These are phyloP conservation scores for Drosophila sulfurigaster DNA, from an alignment of 1,140 invertebrate species.

Conservation along the genomic window DNA sequence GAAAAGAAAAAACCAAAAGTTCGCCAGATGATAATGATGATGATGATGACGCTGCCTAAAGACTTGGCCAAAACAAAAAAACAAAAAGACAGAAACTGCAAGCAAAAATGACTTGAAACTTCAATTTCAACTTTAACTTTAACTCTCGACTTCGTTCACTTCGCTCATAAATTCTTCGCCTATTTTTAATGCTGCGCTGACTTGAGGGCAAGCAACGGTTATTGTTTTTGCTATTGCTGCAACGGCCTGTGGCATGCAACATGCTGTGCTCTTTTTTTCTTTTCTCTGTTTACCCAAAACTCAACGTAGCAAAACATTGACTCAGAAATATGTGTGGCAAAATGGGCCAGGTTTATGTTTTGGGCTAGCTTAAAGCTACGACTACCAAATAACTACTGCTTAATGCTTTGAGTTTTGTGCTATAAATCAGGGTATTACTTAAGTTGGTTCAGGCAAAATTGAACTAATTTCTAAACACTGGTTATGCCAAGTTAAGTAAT, in stretches of 20 bases:
- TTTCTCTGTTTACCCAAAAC: slow-evolving; percentile 18
- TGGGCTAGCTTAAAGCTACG: neutral
- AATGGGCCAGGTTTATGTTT: slow-evolving; percentile 3
- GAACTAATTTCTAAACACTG: no score
- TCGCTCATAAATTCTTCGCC: slow-evolving; percentile 39
- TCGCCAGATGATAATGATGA: slow-evolving; percentile 11
- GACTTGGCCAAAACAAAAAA: slow-evolving; percentile 5
- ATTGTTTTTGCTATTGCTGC: slow-evolving; percentile 14
- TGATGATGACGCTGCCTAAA: slow-evolving; percentile 7
- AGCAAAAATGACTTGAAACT: slow-evolving; percentile 11
- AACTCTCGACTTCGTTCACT: slow-evolving; percentile 40
- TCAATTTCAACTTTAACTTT: slow-evolving; percentile 23
- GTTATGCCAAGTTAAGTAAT: no score
- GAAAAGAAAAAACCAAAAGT: neutral
- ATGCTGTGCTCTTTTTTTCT: slow-evolving; percentile 13
- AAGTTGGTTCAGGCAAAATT: no score
- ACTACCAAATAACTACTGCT: neutral
- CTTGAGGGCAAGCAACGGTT: slow-evolving; percentile 31
- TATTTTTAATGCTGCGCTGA: slow-evolving; percentile 38
- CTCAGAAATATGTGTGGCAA: neutral
- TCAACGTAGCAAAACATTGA: slow-evolving; percentile 6
- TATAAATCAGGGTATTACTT: neutral
- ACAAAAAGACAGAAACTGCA: neutral
- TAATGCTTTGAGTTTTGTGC: neutral
- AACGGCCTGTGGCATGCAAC: slow-evolving; percentile 34